A percentile compares a stretch with the other conserved stretches of the same genome.
These are phyloP conservation scores for Pheosia tremula DNA, from an alignment of 2,888 invertebrate genomes.

Conservation along the genomic window DNA sequence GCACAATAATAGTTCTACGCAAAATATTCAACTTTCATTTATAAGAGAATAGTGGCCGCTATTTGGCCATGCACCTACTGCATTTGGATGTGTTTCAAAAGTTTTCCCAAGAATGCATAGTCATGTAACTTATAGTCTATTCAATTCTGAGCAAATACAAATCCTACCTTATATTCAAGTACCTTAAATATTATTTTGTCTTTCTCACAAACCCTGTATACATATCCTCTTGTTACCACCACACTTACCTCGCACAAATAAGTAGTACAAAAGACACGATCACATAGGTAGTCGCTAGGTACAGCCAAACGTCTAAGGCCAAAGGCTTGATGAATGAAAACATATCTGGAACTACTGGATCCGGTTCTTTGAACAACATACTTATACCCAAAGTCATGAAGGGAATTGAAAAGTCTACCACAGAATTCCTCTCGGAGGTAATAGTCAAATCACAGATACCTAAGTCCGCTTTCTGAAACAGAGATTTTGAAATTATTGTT, in stretches of 20 bases:
- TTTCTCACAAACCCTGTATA: too few relatives aligned
- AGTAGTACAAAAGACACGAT: slow-evolving; percentile 92
- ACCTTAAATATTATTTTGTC: too few relatives aligned
- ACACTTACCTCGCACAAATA: slow-evolving; percentile 88
- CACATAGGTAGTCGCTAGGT: slow-evolving; percentile 93
- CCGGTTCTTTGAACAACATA: slow-evolving; percentile 92
- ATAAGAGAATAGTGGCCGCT: too few relatives aligned
- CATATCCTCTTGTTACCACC: background rate
- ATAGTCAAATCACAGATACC: slow-evolving; percentile 98
- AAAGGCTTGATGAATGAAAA: slow-evolving; percentile 96
- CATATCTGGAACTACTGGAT: slow-evolving; percentile 90
- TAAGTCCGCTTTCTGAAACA: slow-evolving; percentile 93
- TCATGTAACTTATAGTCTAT: too few relatives aligned
- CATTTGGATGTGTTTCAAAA: too few relatives aligned
- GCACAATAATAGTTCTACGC: too few relatives aligned
- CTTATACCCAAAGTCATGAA: slow-evolving; percentile 98
- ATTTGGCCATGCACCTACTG: too few relatives aligned
- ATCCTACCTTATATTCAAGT: too few relatives aligned
- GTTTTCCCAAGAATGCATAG: too few relatives aligned
- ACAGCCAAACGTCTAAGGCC: slow-evolving; percentile 93
- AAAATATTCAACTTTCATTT: too few relatives aligned
- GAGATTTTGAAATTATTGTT: background rate
- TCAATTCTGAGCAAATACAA: too few relatives aligned
- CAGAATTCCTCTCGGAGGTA: slow-evolving; percentile 93
- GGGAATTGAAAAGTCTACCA: slow-evolving; percentile 97